These are phyloP conservation scores for Allophyes oxyacanthae DNA, from an alignment of 2,888 invertebrate species.

Conservation along the genomic window DNA sequence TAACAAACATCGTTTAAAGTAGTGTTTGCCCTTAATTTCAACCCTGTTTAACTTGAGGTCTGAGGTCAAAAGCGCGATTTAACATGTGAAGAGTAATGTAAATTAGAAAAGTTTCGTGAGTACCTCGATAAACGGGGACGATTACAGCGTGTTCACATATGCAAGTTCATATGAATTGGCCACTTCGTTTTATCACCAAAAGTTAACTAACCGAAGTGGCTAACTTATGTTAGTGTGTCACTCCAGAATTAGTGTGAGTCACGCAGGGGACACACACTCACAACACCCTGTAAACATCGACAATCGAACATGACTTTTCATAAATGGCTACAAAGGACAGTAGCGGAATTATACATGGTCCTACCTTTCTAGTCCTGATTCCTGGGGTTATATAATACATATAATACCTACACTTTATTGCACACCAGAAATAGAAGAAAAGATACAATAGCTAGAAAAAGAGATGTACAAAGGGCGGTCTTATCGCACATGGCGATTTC, in stretches of 20 bases:
- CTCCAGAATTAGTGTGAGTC: slow-evolving; percentile 25
- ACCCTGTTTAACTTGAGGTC: neutral
- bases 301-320: neutral
- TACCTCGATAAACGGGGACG: slow-evolving; percentile 11
- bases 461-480: no score
- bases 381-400: no score
- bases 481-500: no score
- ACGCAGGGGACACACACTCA: slow-evolving; percentile 34
- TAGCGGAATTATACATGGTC: no score
- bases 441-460: no score
- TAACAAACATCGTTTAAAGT: neutral
- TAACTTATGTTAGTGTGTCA: slow-evolving; percentile 31
- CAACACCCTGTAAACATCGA: neutral
- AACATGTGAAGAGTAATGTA: slow-evolving; percentile 7
- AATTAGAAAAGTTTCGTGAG: slow-evolving; percentile 38
- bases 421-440: no score
- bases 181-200: slow-evolving; percentile 49
- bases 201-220: slow-evolving; percentile 37
- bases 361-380: no score
- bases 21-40: neutral
- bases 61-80: neutral
- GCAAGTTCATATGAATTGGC: slow-evolving; percentile 40
- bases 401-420: no score
- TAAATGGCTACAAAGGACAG: no score
- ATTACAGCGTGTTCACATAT: slow-evolving; percentile 32